Base-by-base conservation (phyloP, 2,113 vertebrate species). In the Zingel zingel region DNA sequence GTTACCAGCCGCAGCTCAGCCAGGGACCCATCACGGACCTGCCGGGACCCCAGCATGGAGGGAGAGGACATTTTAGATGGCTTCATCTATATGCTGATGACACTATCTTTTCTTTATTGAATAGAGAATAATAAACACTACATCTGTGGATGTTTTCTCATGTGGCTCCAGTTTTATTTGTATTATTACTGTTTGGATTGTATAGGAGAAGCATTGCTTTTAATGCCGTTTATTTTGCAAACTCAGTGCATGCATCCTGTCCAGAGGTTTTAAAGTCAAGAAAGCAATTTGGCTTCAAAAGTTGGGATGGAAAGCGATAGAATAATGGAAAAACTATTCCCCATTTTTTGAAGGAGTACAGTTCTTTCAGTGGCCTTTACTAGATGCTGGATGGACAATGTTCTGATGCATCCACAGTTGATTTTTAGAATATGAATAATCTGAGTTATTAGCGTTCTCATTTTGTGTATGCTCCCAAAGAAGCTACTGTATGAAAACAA, bases 271-370 rank as follows among this genome's bases (percentile, higher is more conserved):
- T n/a, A n/a, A 72, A 68, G 36, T 80, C 59, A 57, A 30, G 13
- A 72, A 80, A 80, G 19, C 68, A 72, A 80, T 72, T 72, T 54
- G 23, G 47, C 67, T 51, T 56, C 12, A 71, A 43, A 27, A 30
- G 23, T 54, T 33, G 59, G 5, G 25, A 56, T 18, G 50, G 36
- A 65, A 33, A 27, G 76, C 16, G 23, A 58, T 47, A 15, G 12
- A 36, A 59, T 12, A 33, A 57, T 27, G 21, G 25, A 57, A 53
- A 53, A 9, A 15, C 8, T 39, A 61, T 36, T 64, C 2, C 1
- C 6, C 3, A 8, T 3, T 19, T 65, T 18, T 16, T 15, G 30
- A 57, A 23, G 13, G 15, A n/a, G n/a, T 4, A 10, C 4, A 33
- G 18, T 25, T 36, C 30, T 39, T 39, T 19, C 10, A 12, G 45